phyloP scores from a whole-genome alignment of 2,113 vertebrate species.

The Amphiprion ocellaris region DNA sequence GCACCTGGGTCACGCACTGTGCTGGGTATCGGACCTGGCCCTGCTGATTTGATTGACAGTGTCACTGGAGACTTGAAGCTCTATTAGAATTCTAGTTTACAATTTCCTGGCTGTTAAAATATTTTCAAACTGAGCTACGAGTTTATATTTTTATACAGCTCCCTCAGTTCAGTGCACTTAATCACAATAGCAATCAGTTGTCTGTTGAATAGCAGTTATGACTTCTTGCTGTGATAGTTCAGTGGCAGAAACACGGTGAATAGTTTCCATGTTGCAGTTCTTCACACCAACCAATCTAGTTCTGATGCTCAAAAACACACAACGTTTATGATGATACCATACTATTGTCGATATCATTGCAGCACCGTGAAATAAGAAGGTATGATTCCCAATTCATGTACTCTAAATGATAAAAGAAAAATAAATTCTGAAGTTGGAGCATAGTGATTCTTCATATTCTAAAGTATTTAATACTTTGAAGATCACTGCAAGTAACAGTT shows the following conservation, averaged over 20 bases:
- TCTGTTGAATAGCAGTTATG: neutral
- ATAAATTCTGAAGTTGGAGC: neutral
- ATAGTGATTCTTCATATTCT: neutral
- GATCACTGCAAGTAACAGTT: neutral
- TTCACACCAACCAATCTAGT: neutral
- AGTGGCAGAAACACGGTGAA: neutral
- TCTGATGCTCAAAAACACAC: neutral
- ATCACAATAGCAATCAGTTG: neutral
- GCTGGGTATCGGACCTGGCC: constrained; percentile 93
- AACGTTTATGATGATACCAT: neutral
- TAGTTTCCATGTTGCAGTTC: neutral
- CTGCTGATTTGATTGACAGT: constrained; percentile 89
- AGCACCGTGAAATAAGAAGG: neutral
- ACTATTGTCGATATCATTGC: neutral
- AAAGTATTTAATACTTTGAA: neutral
- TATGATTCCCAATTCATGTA: neutral
- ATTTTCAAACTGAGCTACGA: constrained; percentile 1
- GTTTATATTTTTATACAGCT: constrained; percentile 40
- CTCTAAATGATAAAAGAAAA: neutral
- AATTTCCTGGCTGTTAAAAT: neutral
- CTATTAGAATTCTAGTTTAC: constrained; percentile 79
- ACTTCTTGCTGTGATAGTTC: neutral
- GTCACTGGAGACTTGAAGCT: constrained; percentile 96
- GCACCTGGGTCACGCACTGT: constrained; percentile 94
- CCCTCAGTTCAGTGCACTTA: neutral